Base-by-base conservation (phyloP, 2,888 invertebrate genomes). In the Drosophila melanosoma region DNA sequence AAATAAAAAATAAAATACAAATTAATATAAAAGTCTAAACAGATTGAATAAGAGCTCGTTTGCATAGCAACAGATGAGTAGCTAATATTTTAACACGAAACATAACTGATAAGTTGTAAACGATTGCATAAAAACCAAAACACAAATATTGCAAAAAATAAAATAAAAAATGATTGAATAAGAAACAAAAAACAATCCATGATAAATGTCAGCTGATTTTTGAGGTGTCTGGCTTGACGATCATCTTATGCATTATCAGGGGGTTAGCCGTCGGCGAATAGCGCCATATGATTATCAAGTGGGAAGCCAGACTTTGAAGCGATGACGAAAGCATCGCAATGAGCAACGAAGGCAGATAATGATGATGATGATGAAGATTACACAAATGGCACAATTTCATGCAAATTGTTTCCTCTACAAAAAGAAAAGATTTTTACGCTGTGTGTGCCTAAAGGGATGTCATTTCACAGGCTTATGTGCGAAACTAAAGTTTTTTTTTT, bases 121-220 rank as follows among this genome's bases (percentile, higher is more conserved):
- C 26, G 29, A 87, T 78, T 87, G 71, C 72, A 72, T 68, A 83
- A 78, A 69, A 54, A 29, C 20, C 20, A 2, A 45, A 12, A 49
- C 78, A 68, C 35, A 32, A 49, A 64, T 57, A 66, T 64, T 49
- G 15, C 15, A 36, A 29, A 0, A 29, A 29, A 29, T 1, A 29
- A 29, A 29, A 29, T 5, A 29, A 29, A 17, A 17, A 40, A 12
- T 29, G 11, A 66, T 29, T 45, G 65, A 64, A 33, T 69, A 67
- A 82, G 68, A 59, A 67, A 62, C 26, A 8, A 59, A 48, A 20
- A 45, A 20, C 1, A 20, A 40, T 51, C 17, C 8, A 45, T 20
- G 26, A 54, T 59, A 76, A 70, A 77, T 52, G 64, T 89, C 85
- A 87, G 87, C 89, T 82, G 82, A 89, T 85, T 62, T 69, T 84